phyloP scores from a whole-genome alignment of 2,797 vertebrate species.

The Eulemur coronatus region DNA sequence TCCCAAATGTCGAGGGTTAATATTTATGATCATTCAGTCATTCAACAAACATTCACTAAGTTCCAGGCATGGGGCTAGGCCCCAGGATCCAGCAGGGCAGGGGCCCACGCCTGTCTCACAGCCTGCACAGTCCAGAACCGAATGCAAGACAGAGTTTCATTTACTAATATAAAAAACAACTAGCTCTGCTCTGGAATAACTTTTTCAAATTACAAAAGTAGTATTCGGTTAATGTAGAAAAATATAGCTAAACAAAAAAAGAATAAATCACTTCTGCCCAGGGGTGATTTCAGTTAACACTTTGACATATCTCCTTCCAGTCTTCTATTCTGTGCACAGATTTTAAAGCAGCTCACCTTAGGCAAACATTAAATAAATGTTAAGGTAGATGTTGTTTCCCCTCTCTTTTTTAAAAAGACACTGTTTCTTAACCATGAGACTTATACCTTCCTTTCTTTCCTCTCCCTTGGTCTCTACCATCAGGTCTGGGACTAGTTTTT shows the following conservation, averaged over 20 bases:
- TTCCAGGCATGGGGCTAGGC: background rate
- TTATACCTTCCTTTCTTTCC: background rate
- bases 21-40: slow-evolving; percentile 49
- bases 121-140: background rate
- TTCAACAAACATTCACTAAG: slow-evolving; percentile 5
- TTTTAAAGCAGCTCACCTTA: slow-evolving; percentile 16
- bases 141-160: background rate
- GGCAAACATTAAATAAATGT: slow-evolving; percentile 1
- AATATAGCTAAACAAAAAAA: slow-evolving; percentile 38
- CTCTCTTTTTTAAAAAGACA: background rate
- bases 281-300: slow-evolving; percentile 14
- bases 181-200: slow-evolving; percentile 28
- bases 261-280: slow-evolving; percentile 15
- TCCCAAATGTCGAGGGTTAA: slow-evolving; percentile 22
- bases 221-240: slow-evolving; percentile 37
- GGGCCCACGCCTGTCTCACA: background rate
- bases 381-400: background rate
- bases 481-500: background rate
- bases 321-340: background rate
- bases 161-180: slow-evolving; percentile 32
- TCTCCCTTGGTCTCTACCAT: background rate
- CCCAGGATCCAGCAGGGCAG: background rate
- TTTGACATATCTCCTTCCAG: slow-evolving; percentile 22
- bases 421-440: background rate
- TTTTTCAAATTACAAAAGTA: slow-evolving; percentile 48